Evolutionary conservation across 2,797 vertebrate species (phyloP), one percentile per base, ranked within the genome.

Genomic region (Taenioides sp.): DNA sequence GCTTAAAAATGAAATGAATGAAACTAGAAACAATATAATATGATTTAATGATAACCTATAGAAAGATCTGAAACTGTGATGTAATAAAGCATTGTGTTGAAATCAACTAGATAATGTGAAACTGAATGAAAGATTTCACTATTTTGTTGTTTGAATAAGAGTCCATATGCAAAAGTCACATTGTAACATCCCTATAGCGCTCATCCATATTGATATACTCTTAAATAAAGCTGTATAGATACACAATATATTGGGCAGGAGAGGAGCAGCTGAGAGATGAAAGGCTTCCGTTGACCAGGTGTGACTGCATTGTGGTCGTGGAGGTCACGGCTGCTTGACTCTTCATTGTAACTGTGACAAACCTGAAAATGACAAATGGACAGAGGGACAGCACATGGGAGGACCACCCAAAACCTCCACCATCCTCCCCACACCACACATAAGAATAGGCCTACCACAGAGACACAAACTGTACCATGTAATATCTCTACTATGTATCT

Each of bases 391-490:
- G 61, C 34, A 23, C 40, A 54, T 2, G 25, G 43, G n/a, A 43
- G 58, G 88, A 89, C 88, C 89, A 90, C 88, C 88, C 86, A 90
- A 77, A 79, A 52, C 58, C 57, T 37, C 14, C 59, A 40, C 63
- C 63, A 75, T 80, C 59, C 58, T 80, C 65, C 78, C 71, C 61
- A 75, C 75, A 28, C 22, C 9, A 57, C 2, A 47, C 14, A 47
- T 47, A 47, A 28, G 23, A 27, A 16, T 65, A 76, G 71, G 57
- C 80, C 71, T 60, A 68, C 31, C 28, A 37, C 60, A 20, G 31
- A 31, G 14, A 18, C 18, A 27, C 25, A 7, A 20, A 9, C 60
- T 62, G 28, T 20, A 20, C 17, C 12, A 18, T 60, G 5, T 25
- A 2, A 23, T n/a, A 54, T 54, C 12, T 60, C 16, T 3, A 58